Percentiles rank a stretch among this genome's conserved stretches.
Conservation (phyloP, 1,140 invertebrate species). For the Cyphomyrmex costatus region DNA sequence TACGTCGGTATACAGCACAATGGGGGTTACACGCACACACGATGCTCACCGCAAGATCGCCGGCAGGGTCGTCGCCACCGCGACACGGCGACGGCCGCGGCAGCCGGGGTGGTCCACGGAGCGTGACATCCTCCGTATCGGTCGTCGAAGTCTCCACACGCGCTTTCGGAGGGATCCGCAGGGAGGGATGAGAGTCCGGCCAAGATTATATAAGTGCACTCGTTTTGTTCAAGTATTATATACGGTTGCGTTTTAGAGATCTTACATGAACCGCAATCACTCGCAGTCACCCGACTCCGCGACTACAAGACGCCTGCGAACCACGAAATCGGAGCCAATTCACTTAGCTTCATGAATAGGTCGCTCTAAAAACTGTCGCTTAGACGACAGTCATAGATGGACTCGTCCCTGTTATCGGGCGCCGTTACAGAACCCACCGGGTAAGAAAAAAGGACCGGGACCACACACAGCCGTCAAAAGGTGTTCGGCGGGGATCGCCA, state of each 20-base stretch:
- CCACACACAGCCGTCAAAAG: slow-evolving; percentile 79
- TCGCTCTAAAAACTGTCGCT: background rate
- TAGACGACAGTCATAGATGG: slow-evolving; percentile 10
- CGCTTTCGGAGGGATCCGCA: background rate
- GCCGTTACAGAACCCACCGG: background rate
- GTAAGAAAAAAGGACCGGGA: slow-evolving; percentile 59
- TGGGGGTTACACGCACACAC: slow-evolving; percentile 15
- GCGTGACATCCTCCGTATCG: slow-evolving; percentile 77
- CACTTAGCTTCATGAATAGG: background rate
- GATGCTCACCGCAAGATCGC: slow-evolving; percentile 55
- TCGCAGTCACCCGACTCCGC: background rate
- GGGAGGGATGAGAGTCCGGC: slow-evolving; percentile 2
- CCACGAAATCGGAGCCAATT: background rate
- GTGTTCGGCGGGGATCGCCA: slow-evolving; percentile 64
- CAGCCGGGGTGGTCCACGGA: slow-evolving; percentile 75
- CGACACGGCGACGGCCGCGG: slow-evolving; percentile 73
- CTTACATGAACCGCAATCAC: background rate
- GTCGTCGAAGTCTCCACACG: slow-evolving; percentile 78
- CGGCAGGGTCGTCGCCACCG: slow-evolving; percentile 69
- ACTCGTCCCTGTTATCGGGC: slow-evolving; percentile 47
- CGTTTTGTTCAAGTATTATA: background rate
- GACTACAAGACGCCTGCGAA: background rate
- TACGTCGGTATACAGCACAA: background rate
- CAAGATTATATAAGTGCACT: slow-evolving; percentile 6
- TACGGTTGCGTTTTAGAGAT: background rate